phyloP scores from a whole-genome alignment of 2,797 vertebrate species.

The Sciurus vulgaris region DNA sequence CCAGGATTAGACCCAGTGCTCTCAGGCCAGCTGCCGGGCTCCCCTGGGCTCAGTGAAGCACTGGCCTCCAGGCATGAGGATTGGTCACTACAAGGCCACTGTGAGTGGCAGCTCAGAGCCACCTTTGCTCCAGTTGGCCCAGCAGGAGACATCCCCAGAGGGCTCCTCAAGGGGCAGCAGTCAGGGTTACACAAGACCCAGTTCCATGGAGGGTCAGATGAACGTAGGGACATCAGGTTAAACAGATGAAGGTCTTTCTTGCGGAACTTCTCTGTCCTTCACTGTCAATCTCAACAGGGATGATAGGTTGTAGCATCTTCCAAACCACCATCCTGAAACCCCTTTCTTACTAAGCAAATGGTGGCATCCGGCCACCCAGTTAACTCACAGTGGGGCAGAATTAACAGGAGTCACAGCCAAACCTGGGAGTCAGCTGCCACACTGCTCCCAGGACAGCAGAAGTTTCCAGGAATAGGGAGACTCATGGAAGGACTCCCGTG shows the following conservation, averaged over 20 bases:
- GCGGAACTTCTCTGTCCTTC: neutral
- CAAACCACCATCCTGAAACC: neutral
- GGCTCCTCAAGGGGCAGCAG: neutral
- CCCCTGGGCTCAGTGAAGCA: neutral
- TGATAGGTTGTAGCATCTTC: too few species aligned
- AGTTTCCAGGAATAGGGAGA: neutral
- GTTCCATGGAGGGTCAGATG: neutral
- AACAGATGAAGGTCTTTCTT: neutral
- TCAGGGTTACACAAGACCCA: neutral
- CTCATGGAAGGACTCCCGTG: rapidly evolving
- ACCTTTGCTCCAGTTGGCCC: neutral
- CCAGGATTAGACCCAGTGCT: neutral
- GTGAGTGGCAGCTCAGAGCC: neutral
- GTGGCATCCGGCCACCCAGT: too few species aligned
- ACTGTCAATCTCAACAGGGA: neutral
- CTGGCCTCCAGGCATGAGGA: neutral
- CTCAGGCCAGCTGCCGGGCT: neutral
- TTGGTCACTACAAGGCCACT: neutral
- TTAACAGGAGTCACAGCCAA: neutral
- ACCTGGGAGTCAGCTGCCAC: neutral
- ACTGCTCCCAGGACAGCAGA: rapidly evolving
- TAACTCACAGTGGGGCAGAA: neutral
- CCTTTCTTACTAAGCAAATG: neutral
- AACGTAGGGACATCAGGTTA: neutral
- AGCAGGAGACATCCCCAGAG: neutral